Evolutionary conservation across 2,888 invertebrate genomes (phyloP), one percentile per base, ranked within the genome.

Genomic region (Apantesis nais): DNA sequence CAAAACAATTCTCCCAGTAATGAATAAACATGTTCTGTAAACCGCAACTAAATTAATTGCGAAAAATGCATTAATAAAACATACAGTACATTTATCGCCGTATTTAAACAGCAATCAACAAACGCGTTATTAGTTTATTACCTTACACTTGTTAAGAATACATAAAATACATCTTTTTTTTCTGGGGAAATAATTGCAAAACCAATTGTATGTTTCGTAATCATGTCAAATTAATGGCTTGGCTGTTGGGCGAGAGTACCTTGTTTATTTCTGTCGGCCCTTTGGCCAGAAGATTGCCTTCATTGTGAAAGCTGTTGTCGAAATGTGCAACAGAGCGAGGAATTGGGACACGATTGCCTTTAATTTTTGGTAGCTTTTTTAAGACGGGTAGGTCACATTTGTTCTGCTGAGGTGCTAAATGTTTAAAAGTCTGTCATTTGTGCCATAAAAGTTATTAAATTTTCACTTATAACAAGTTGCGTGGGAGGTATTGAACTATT

Each of bases 281-380:
- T 82, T 80, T 58, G 68, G 71, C 66, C 70, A 58, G 37, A 67
- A 74, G 66, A 63, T 66, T 62, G 62, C 8, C 71, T 62, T 66
- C 16, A 71, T 82, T 81, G 72, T 79, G 83, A 82, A 82, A 82
- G 78, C 65, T 22, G 8, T 16, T 82, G 69, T 72, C 48, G 83
- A 78, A 82, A 82, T 66, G 71, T 1, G 58, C 74, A 78, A 41
- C 71, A 62, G 41, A 81, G 72, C 82, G 76, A 65, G 16, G 41
- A 37, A 66, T 82, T 78, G 65, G 75, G 31, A 76, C 76, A 83
- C 65, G 1, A 31, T 64, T 65, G 73, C 29, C 48, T 75, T 60
- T 41, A 68, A 68, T 67, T 73, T 79, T 70, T 64, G 34, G 63
- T 69, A 19, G 31, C 65, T 63, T 74, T 78, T 74, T 44, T 0